phyloP scores from a whole-genome alignment of 2,888 invertebrate species.

The Ornithoptera alexandrae region DNA sequence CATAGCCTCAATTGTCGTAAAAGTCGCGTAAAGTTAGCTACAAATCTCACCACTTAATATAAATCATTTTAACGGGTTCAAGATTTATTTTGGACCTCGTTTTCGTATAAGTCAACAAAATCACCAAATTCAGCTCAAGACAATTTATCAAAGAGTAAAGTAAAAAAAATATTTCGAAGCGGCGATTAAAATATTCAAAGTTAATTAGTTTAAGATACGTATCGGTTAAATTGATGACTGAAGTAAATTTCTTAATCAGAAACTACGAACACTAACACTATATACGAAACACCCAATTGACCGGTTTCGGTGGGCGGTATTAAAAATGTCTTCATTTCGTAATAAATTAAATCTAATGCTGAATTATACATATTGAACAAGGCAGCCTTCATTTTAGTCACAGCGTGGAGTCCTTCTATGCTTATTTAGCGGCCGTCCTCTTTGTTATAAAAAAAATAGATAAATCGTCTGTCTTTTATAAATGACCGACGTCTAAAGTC shows the following conservation, averaged over 20 bases:
- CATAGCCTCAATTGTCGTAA: conserved; percentile 67
- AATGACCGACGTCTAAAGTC: conserved; percentile 31
- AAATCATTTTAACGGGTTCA: conserved; percentile 16
- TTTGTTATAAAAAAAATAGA: conserved; percentile 54
- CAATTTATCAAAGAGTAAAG: conserved; percentile 7
- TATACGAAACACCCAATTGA: conserved; percentile 54
- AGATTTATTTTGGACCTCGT: conserved; percentile 1
- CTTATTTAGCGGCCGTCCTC: conserved; percentile 57
- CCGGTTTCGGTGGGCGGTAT: conserved; percentile 56
- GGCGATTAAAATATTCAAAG: conserved; percentile 26
- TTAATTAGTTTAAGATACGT: conserved; percentile 45
- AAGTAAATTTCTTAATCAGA: conserved; percentile 57
- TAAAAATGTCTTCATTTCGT: conserved; percentile 67
- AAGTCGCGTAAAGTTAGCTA: conserved; percentile 57
- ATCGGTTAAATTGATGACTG: conserved; percentile 38
- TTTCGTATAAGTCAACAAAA: not conserved
- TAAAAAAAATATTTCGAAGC: conserved; percentile 19
- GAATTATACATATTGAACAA: conserved; percentile 56
- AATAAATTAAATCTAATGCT: conserved; percentile 70
- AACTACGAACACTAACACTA: conserved; percentile 46
- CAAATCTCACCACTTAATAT: conserved; percentile 28
- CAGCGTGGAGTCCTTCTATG: conserved; percentile 67
- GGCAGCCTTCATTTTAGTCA: conserved; percentile 66
- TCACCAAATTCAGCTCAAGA: conserved; percentile 1
- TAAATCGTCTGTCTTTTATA: not conserved